These are phyloP conservation scores for Cosmopolites sordidus DNA, from an alignment of 2,888 invertebrate species.

Conservation along the genomic window DNA sequence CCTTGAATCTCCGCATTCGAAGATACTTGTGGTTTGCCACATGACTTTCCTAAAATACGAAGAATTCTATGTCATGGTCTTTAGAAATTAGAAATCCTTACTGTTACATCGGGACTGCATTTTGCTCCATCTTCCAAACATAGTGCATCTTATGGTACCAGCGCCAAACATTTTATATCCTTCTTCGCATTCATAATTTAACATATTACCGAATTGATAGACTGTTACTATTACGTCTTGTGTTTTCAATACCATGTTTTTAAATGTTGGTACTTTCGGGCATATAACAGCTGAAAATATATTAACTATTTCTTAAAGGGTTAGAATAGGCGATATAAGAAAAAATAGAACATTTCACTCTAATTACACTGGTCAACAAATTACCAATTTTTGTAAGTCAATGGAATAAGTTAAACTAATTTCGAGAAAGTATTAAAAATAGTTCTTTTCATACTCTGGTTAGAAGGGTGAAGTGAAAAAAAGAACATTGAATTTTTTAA, in stretches of 20 bases:
- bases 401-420: too few species aligned
- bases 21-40: slow-evolving; percentile 50
- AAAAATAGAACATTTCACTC: too few species aligned
- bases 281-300: slow-evolving; percentile 47
- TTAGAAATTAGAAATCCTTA: too few species aligned
- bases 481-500: too few species aligned
- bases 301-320: too few species aligned
- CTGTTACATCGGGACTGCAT: slow-evolving; percentile 52
- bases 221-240: slow-evolving; percentile 27
- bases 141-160: slow-evolving; percentile 46
- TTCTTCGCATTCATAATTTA: slow-evolving; percentile 49
- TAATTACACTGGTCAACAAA: too few species aligned
- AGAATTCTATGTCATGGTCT: too few species aligned
- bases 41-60: slow-evolving; percentile 52
- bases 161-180: slow-evolving; percentile 51
- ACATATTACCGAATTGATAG: slow-evolving; percentile 46
- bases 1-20: slow-evolving; percentile 47
- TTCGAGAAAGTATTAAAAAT: too few species aligned
- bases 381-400: too few species aligned
- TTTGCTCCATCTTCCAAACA: slow-evolving; percentile 52
- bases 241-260: slow-evolving; percentile 40
- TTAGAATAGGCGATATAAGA: too few species aligned
- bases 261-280: slow-evolving; percentile 41
- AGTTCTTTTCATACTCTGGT: too few species aligned
- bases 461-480: too few species aligned